Conservation (phyloP, 2,888 invertebrate species). For the Thereva unica region DNA sequence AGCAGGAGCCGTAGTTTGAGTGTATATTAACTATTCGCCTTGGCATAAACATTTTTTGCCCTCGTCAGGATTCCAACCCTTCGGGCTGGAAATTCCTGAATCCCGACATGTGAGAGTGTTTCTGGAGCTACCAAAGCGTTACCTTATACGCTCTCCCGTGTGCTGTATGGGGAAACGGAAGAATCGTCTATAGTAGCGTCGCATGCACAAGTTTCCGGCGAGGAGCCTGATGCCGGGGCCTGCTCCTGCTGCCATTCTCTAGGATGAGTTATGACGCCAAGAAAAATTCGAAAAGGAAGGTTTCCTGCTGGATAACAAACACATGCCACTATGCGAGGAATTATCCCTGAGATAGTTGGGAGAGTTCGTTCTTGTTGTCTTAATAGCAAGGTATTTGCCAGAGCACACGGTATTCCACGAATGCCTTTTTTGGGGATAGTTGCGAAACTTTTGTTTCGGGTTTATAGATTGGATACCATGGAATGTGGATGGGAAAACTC, state of each 20-base stretch:
- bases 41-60: constrained; percentile 19
- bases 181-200: constrained; percentile 9
- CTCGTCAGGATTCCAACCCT: constrained; percentile 26
- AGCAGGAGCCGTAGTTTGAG: constrained; percentile 8
- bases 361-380: constrained; percentile 5
- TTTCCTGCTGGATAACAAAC: constrained; percentile 33
- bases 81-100: background rate
- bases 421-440: constrained; percentile 20
- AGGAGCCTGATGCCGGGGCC: background rate
- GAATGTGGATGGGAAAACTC: background rate
- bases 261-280: constrained; percentile 29
- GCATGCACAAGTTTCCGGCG: constrained; percentile 22
- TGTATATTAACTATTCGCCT: constrained; percentile 29
- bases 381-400: constrained; percentile 15
- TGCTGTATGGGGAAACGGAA: background rate
- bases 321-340: constrained; percentile 33
- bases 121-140: constrained; percentile 8
- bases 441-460: constrained; percentile 15
- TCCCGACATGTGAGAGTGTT: constrained; percentile 22
- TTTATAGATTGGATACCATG: constrained; percentile 18
- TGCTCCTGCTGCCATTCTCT: constrained; percentile 14
- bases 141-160: no score
- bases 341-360: constrained; percentile 36
- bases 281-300: constrained; percentile 9
- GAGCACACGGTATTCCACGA: background rate